Evolutionary conservation across 2,113 vertebrate species (phyloP), one percentile per base, ranked within the genome.

Genomic region (Apistogramma diplotaenia): DNA sequence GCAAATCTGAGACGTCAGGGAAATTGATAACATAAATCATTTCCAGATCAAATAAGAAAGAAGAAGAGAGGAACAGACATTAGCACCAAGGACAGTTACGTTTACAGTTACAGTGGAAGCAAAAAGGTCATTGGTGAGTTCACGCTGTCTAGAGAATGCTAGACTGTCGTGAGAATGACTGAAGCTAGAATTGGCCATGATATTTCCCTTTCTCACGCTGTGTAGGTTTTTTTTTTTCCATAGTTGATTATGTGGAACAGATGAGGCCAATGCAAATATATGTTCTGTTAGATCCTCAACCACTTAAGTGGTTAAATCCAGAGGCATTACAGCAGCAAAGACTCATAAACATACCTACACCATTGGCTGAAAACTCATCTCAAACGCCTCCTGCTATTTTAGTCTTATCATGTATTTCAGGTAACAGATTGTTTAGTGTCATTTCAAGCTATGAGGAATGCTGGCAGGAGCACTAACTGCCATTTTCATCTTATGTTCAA

Each of bases 1-100:
- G 67, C 62, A 83, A 49, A 89, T 88, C 80, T 82, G 37, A 75
- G 58, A 81, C 89, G 87, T 89, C 83, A 86, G 92, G 89, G 80
- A 81, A 86, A 92, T 67, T 72, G 83, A 84, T 81, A 84, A 72
- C 21, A 29, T 76, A 81, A 89, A 81, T 46, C 78, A 60, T 84
- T 89, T 88, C 72, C 76, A 49, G 59, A 89, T 87, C 76, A 89
- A 78, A 91, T 82, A 82, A 31, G 15, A 78, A 73, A 18, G 56
- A n/a, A 71, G 37, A 29, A 21, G 21, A 8, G 31, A 72, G 70
- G 25, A 77, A 18, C 19, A 79, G 76, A 82, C 81, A 43, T 78
- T 19, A 11, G 1, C 56, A 11, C 35, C 46, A 49, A 74, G 82
- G 40, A 80, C n/a, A 54, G 16, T 71, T 33, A 57, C 56, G 79